These are phyloP conservation scores for Heliconius aoede DNA, from an alignment of 2,888 invertebrate species.

Conservation along the genomic window DNA sequence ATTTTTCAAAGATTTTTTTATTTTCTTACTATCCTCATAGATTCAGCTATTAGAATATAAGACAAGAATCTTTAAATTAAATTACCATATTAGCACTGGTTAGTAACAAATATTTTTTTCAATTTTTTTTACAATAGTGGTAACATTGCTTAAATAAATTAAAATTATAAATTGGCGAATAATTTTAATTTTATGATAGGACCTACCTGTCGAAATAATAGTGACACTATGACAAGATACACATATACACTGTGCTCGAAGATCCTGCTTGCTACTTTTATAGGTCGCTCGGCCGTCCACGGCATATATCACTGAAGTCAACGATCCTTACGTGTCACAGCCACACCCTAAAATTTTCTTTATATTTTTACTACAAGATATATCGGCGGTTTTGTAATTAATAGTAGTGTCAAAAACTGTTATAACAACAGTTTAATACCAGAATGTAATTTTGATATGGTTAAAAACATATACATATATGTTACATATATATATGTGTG, in stretches of 20 bases:
- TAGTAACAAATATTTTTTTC: not conserved
- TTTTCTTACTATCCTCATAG: too few relatives aligned
- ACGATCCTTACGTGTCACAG: slow-evolving; percentile 50
- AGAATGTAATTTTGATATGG: too few relatives aligned
- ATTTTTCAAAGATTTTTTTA: too few relatives aligned
- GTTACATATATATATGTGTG: too few relatives aligned
- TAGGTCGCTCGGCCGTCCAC: slow-evolving; percentile 63
- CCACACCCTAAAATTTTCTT: slow-evolving; percentile 56
- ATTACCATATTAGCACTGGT: too few relatives aligned
- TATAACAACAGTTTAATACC: not conserved
- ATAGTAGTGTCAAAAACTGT: not conserved
- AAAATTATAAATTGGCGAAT: not conserved
- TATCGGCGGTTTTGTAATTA: not conserved
- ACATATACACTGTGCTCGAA: slow-evolving; percentile 61
- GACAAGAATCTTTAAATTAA: too few relatives aligned
- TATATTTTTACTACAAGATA: slow-evolving; percentile 26
- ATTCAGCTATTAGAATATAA: too few relatives aligned
- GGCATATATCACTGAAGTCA: slow-evolving; percentile 43
- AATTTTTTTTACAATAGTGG: not conserved
- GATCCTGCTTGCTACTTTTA: slow-evolving; percentile 73
- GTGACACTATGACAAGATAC: slow-evolving; percentile 65
- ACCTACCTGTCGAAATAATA: slow-evolving; percentile 62
- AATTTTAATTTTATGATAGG: not conserved
- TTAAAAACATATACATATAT: too few relatives aligned
- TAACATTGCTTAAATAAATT: not conserved